phyloP scores from a whole-genome alignment of 1,140 invertebrate genomes.

The Bombus superbus region DNA sequence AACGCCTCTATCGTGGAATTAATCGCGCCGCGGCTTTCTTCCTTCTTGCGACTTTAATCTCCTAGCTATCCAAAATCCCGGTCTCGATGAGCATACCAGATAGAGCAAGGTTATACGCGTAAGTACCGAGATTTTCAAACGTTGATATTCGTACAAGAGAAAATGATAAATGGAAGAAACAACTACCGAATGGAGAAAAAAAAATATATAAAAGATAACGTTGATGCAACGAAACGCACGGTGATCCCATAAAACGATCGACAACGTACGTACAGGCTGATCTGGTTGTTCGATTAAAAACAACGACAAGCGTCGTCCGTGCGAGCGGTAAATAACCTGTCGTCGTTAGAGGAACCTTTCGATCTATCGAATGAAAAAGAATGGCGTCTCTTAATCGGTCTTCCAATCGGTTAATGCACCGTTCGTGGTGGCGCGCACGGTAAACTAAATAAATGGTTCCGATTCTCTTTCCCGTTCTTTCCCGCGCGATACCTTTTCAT shows the following conservation, averaged over 20 bases:
- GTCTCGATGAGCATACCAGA: neutral
- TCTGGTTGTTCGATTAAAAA: slow-evolving; percentile 52
- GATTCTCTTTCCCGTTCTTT: slow-evolving; percentile 4
- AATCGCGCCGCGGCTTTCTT: neutral
- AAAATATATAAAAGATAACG: neutral
- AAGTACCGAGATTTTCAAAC: no score
- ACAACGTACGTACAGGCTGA: neutral
- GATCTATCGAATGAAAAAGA: slow-evolving; percentile 66
- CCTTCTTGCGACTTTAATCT: slow-evolving; percentile 21
- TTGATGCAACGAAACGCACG: no score
- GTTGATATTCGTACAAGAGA: no score
- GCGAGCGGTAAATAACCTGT: slow-evolving; percentile 60
- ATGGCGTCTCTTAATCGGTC: slow-evolving; percentile 66
- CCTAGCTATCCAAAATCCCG: neutral
- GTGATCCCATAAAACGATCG: neutral
- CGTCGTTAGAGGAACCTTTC: slow-evolving; percentile 62
- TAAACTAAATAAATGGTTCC: slow-evolving; percentile 65
- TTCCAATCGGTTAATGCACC: slow-evolving; percentile 69
- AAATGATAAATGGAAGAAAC: no score
- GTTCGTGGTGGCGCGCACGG: slow-evolving; percentile 53
- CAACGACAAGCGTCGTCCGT: slow-evolving; percentile 52
- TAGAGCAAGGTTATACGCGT: no score
- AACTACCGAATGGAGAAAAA: neutral
- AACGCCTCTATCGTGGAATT: slow-evolving; percentile 27
- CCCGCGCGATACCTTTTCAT: neutral